Evolutionary conservation across 2,888 invertebrate genomes (phyloP), one percentile per base, ranked within the genome.

Genomic region (Sphaerophoria rueppellii): DNA sequence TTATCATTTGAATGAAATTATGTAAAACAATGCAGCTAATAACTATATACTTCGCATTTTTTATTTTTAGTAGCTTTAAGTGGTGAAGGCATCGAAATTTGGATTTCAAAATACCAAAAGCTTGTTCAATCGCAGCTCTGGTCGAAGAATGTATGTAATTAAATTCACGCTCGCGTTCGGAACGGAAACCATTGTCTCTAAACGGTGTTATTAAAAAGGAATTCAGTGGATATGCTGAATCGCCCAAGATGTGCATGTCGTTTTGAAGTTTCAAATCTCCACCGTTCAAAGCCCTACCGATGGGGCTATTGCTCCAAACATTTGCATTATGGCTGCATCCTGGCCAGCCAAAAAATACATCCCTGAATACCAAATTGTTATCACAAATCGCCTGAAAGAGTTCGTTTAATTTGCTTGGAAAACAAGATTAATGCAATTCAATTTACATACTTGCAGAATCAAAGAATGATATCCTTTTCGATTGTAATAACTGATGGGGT

Each of bases 11-110:
- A 48, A 48, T 48, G n/a, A 54, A 54, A 54, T 24, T 54, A 32
- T 24, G 24, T 34, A 54, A 24, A 57, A 54, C 12, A 34, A 54
- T 54, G 34, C 54, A 54, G 54, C 5, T 54, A 4, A 54, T 34
- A 6, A 54, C 54, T 54, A 32, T 34, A 54, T 32, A 54, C 34
- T 34, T 54, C 32, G 54, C 54, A 6, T 54, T 34, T 12, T 12
- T 54, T 54, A 54, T 32, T 54, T 48, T 48, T 48, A 48, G n/a
- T 48, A 48, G n/a, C 48, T 54, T 54, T 54, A 54, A 54, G 54
- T 54, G 54, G 32, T 54, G 9, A 11, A 48, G n/a, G 48, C 48
- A 48, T 54, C 34, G 7, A 9, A 40, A 40, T 40, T 40, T 40
- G 40, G 4, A 40, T 40, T 40, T 40, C 9, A 40, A 40, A 40